These are phyloP conservation scores for Micronycteris hirsuta DNA, from an alignment of 2,113 vertebrate genomes.

Conservation along the genomic window DNA sequence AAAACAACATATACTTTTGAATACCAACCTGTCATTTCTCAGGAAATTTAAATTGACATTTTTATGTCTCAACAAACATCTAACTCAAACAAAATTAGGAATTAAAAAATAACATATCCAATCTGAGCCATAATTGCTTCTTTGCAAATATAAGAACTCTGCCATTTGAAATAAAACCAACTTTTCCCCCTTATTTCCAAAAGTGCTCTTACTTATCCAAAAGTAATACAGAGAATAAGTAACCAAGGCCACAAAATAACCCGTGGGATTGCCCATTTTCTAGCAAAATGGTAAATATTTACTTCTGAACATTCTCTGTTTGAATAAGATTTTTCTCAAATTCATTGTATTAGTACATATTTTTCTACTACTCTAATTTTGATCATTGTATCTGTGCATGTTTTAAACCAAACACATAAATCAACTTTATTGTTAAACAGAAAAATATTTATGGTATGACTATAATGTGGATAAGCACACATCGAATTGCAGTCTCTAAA, in stretches of 20 bases:
- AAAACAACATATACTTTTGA: background rate
- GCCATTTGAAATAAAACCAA: background rate
- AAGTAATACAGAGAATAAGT: background rate
- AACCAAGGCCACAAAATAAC: background rate
- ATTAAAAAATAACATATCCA: background rate
- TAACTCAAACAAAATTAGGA: background rate
- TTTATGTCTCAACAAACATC: background rate
- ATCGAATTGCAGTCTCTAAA: background rate
- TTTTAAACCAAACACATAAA: background rate
- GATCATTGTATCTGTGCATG: background rate
- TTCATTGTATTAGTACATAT: background rate
- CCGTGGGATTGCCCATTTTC: background rate
- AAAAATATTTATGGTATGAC: background rate
- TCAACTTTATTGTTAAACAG: background rate
- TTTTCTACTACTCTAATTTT: background rate
- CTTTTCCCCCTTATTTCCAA: background rate
- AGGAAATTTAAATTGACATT: background rate
- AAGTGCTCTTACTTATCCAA: background rate
- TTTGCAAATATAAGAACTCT: background rate
- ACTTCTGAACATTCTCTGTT: background rate
- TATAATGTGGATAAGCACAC: background rate
- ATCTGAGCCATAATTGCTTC: background rate
- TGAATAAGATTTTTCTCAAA: background rate
- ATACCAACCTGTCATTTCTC: background rate
- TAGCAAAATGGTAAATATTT: background rate